phyloP scores from a whole-genome alignment of 1,140 invertebrate genomes.

The Cecropterus lyciades region DNA sequence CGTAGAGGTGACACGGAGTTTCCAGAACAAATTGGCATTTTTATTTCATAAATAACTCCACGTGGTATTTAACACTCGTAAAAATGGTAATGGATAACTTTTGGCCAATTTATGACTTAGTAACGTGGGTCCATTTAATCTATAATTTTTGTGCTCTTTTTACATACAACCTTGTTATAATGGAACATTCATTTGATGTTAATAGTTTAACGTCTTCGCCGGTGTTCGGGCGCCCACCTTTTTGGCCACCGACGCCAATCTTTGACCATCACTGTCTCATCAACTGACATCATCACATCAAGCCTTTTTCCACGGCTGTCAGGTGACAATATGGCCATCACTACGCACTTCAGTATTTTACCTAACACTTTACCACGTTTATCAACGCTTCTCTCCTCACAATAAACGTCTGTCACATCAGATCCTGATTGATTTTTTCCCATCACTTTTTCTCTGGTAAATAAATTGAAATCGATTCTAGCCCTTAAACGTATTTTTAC shows the following conservation, averaged over 20 bases:
- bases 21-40: conserved; percentile 33
- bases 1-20: conserved; percentile 27
- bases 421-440: conserved; percentile 80
- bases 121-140: no score
- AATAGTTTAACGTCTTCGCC: no score
- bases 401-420: conserved; percentile 72
- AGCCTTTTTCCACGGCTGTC: conserved; percentile 61
- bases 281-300: conserved; percentile 48
- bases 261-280: conserved; percentile 53
- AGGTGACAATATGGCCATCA: conserved; percentile 67
- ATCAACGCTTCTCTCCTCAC: conserved; percentile 68
- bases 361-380: conserved; percentile 59
- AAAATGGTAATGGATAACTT: conserved; percentile 17
- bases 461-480: conserved; percentile 63
- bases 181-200: neutral
- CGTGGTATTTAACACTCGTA: conserved; percentile 8
- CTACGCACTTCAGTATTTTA: conserved; percentile 57
- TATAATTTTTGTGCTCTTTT: no score
- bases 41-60: conserved; percentile 17
- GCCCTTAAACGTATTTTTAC: conserved; percentile 43
- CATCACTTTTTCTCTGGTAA: conserved; percentile 56
- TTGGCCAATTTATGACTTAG: neutral
- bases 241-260: conserved; percentile 15
- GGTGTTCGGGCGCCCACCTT: neutral
- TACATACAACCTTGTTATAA: no score